Base-by-base conservation (phyloP, 2,113 vertebrate species). In the Notarius quadriscutis region DNA sequence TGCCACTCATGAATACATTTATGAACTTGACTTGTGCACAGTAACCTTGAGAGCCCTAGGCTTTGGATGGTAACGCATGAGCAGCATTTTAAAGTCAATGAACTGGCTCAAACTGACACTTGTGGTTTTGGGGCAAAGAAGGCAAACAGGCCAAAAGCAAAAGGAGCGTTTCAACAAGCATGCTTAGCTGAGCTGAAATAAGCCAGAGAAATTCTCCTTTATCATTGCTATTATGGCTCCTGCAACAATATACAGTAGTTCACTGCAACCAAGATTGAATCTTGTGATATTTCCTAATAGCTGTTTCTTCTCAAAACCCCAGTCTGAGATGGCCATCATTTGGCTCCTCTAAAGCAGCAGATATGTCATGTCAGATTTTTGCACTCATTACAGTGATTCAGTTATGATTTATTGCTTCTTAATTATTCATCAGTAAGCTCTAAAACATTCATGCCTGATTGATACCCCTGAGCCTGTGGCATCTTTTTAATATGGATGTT, bases 371-470 rank as follows among this genome's bases (percentile, higher is more conserved):
- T 88, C 87, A 89, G 81, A 90, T 72, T 86, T 51, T 51, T 86
- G 86, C 69, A 81, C 87, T 88, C 89, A 91, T 90, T 90, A 91
- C 80, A 62, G 78, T 86, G 86, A 90, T 90, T 69, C 77, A 71
- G 80, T 84, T 72, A 83, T 89, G 89, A 89, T 90, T 91, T 90
- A 91, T 91, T 87, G 83, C 85, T 86, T 87, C 67, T 91, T 91
- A 91, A 91, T 91, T 90, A 91, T 91, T 91, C 91, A 90, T 91
- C 69, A 85, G 81, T 85, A 57, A 83, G 86, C 84, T 90, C 74
- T 90, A 82, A 89, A 90, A 89, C 89, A 91, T 91, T 90, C 80
- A 88, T 90, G 84, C 84, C 77, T 83, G 85, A 90, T 90, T 88
- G 88, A 89, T 90, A 88, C 88, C 79, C 86, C 84, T 79, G 88